Evolutionary conservation across 2,888 invertebrate genomes (phyloP).

Genomic region (Nezara viridula): DNA sequence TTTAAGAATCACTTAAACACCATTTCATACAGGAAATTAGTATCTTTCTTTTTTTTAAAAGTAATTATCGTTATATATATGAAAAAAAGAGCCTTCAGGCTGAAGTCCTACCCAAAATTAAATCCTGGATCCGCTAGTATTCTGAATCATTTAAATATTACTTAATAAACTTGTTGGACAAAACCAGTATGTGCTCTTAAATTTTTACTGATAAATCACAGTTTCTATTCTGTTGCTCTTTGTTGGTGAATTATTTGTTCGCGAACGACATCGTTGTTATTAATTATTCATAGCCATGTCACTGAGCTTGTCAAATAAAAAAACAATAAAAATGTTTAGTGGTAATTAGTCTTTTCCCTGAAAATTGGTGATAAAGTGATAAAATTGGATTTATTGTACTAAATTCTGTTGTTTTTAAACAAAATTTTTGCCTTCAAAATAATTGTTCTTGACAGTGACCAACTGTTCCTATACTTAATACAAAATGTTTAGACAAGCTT

Average conservation of each 20-base stretch:
- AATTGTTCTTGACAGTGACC: neutral
- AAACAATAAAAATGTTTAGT: neutral
- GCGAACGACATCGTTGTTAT: neutral
- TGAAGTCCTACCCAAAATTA: too few species aligned
- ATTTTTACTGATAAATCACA: neutral
- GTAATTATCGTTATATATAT: too few species aligned
- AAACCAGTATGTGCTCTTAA: neutral
- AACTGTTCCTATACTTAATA: neutral
- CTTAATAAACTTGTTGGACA: too few species aligned
- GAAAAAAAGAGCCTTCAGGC: too few species aligned
- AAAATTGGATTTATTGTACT: neutral
- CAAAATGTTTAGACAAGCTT: conserved; percentile 48
- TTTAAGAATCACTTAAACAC: too few species aligned
- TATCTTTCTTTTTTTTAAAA: too few species aligned
- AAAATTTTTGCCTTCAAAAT: neutral
- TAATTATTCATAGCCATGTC: neutral
- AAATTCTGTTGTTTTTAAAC: neutral
- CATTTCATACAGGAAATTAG: too few species aligned
- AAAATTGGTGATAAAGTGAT: neutral
- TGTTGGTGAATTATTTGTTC: neutral
- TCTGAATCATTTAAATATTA: too few species aligned
- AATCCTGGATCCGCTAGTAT: too few species aligned
- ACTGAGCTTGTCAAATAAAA: neutral
- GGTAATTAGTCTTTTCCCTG: neutral
- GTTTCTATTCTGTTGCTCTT: neutral